Percentiles rank a stretch among this genome's conserved stretches.
phyloP scores from a whole-genome alignment of 2,888 invertebrate genomes.

The Tiphia femorata region DNA sequence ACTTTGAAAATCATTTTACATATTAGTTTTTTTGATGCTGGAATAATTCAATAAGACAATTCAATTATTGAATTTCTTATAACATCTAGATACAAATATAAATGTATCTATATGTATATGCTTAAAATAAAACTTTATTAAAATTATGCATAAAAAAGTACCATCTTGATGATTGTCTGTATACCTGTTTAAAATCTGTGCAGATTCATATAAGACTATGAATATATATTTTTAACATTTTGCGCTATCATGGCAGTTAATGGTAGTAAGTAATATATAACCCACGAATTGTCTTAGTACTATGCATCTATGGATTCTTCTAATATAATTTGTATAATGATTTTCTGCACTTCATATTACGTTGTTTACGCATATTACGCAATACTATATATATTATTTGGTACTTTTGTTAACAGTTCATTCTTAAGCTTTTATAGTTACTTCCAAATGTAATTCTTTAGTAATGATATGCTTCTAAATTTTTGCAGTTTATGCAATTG shows the following conservation, averaged over 20 bases:
- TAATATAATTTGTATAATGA: background rate
- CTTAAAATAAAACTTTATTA: no score
- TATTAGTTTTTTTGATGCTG: no score
- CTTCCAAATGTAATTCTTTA: background rate
- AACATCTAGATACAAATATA: background rate
- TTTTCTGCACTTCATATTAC: background rate
- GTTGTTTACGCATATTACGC: conserved; percentile 10
- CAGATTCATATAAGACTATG: no score
- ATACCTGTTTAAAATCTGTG: no score
- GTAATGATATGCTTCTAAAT: background rate
- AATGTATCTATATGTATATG: background rate
- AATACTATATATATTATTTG: background rate
- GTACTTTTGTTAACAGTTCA: no score
- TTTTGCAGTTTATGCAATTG: no score
- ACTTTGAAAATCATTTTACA: no score
- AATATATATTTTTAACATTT: conserved; percentile 47
- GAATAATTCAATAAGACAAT: no score
- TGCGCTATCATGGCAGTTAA: conserved; percentile 63
- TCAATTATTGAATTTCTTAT: background rate
- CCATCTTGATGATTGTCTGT: no score
- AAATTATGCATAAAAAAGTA: no score
- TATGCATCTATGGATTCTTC: conserved; percentile 7
- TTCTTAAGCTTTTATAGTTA: no score
- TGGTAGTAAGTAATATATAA: conserved; percentile 61
- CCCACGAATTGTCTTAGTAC: conserved; percentile 15